Evolutionary conservation across 2,113 vertebrate species (phyloP), one percentile per base, ranked within the genome.

Genomic region (Gnathonemus echidnorhynchus): DNA sequence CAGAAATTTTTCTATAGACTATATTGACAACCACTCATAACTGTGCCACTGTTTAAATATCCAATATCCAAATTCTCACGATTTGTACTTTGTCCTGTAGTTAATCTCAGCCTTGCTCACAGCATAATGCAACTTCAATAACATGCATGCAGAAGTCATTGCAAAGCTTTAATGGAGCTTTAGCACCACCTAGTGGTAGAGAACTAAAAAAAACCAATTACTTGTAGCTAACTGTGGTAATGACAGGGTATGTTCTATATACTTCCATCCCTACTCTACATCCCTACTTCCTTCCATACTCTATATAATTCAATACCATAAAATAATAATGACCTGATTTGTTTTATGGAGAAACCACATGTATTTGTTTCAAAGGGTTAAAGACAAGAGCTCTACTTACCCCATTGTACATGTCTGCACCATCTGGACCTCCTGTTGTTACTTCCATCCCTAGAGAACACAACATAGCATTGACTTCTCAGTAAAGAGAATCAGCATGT

Each of bases 151-250:
- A 39, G 19, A n/a, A 45, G 87, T 45, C 3, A 88, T 46, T 42
- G 53, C 8, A n/a, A 45, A 42, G 45, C 31, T 88, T 66, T 42
- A 88, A 88, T 46, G 21, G 27, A 62, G 17, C 11, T 42, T 50
- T 50, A 88, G 42, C 45, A 49, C 88, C 88, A 88, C 19, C 88
- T 74, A 74, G 88, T 39, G 88, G 88, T 17, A 27, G 27, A 70
- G 27, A 70, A 31, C n/a, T 27, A 27, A 46, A 5, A 11, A 88
- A 15, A 49, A 50, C 0, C 53, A 88, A 46, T 70, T n/a, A 24
- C 35, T 8, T 19, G 4, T 3, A 42, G 74, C 13, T 19, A 15
- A 39, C 35, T 42, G 74, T 19, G 10, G n/a, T 13, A 31, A 80
- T 19, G 11, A 80, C 35, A 6, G 17, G 6, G 1, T 42, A 42